Evolutionary conservation across 35 echinoderm and acorn worm species (phyloP), one percentile per base, ranked within the genome.

Genomic region (Apostichopus parvimensis): DNA sequence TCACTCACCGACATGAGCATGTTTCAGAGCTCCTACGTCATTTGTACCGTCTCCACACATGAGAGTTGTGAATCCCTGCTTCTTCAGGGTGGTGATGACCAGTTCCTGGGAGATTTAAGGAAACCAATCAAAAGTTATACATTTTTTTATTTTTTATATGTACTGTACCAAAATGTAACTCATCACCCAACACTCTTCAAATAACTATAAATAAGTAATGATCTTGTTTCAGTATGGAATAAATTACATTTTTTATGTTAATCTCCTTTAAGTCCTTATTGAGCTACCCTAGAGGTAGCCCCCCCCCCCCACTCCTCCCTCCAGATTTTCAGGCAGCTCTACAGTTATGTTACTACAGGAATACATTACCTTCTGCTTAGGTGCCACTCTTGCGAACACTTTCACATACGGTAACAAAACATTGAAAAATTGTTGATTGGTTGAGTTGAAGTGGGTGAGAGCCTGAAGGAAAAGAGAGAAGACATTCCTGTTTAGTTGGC

Each of bases 21-120:
- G 97, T 78, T 96, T 94, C 17, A 99, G 79, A 52, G 97, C 97
- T 18, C 95, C 97, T 13, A 98, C 97, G 89, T 98, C 97, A 93
- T 98, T 98, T 9, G 97, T 98, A 13, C 97, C 97, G 77, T 98
- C 97, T 73, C 97, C 97, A 86, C 97, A 99, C 97, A 99, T 99
- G 26, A 99, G 92, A 7, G 97, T 99, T 10, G 76, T 92, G 56
- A 87, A 99, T 64, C 97, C 97, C 59, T 96, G 72, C 82, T 87
- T 91, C 77, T 99, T 99, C n/a, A 99, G 62, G 11, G 97, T 93
- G 73, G 97, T 99, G 73, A 99, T 94, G 1, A 99, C 95, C 91
- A 94, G 91, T 80, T 99, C 97, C 97, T 99, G 62, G 9, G 12
- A 8, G 65, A 78, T 20, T 62, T 93, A 92, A 26, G n/a, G n/a